Evolutionary conservation across 2,888 invertebrate species (phyloP).

Genomic region (Torymus texanus): DNA sequence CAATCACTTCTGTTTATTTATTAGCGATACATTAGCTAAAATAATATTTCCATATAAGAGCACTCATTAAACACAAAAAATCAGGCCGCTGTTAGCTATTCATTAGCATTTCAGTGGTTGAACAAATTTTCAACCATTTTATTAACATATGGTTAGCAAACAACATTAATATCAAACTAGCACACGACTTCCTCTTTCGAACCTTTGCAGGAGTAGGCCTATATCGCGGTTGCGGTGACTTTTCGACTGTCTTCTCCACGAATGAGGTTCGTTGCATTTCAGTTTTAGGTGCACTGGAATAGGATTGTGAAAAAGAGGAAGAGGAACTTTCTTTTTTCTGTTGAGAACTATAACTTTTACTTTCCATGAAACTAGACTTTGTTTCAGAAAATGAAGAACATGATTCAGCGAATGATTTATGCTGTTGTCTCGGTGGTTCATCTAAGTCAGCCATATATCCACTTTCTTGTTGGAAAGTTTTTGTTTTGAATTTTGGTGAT

Average conservation of each 20-base stretch:
- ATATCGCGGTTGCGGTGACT: conserved; percentile 64
- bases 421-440: conserved; percentile 76
- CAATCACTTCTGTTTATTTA: background rate
- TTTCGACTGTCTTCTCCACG: conserved; percentile 67
- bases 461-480: conserved; percentile 76
- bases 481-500: conserved; percentile 77
- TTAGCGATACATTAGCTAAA: conserved; percentile 30
- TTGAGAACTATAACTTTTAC: conserved; percentile 67
- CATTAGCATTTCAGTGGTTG: background rate
- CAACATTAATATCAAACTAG: conserved; percentile 51
- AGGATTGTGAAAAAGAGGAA: conserved; percentile 58
- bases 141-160: background rate
- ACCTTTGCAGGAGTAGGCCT: conserved; percentile 70
- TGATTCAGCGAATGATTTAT: conserved; percentile 62
- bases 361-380: conserved; percentile 68
- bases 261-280: conserved; percentile 68
- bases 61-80: too few relatives aligned
- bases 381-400: conserved; percentile 69
- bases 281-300: conserved; percentile 58
- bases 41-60: background rate
- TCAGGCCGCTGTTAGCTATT: too few relatives aligned
- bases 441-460: conserved; percentile 85
- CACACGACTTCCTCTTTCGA: conserved; percentile 62
- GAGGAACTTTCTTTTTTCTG: conserved; percentile 63
- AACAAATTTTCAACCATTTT: background rate